phyloP scores from a whole-genome alignment of 2,113 vertebrate species.

The Neofelis nebulosa region DNA sequence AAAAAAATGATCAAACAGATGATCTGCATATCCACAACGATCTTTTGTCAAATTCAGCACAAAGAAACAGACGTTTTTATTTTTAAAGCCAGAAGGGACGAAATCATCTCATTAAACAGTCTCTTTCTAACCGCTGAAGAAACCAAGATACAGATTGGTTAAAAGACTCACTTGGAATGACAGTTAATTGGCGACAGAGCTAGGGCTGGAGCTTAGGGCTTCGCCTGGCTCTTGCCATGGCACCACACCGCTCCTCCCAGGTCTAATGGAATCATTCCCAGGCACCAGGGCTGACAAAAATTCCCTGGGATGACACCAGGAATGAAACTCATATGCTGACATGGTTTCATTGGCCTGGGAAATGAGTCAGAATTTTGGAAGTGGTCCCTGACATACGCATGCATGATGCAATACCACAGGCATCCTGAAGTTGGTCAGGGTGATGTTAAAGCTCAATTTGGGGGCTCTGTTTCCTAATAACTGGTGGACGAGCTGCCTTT shows the following conservation, averaged over 20 bases:
- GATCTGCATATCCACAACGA: not conserved
- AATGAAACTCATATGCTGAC: slow-evolving; percentile 54
- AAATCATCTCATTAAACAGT: slow-evolving; percentile 22
- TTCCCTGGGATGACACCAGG: slow-evolving; percentile 39
- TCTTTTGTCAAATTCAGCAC: slow-evolving; percentile 21
- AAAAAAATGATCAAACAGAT: not conserved
- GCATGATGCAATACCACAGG: slow-evolving; percentile 34
- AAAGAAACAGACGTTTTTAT: slow-evolving; percentile 38
- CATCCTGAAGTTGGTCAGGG: slow-evolving; percentile 48
- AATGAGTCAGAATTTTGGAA: slow-evolving; percentile 71
- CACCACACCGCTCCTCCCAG: not conserved
- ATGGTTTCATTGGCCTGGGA: slow-evolving; percentile 43
- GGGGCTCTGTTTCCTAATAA: slow-evolving; percentile 29
- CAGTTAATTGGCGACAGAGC: not conserved
- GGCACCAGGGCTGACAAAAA: slow-evolving; percentile 51
- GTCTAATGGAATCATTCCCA: slow-evolving; percentile 5
- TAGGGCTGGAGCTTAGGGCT: not conserved
- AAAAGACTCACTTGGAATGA: not conserved
- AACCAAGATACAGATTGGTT: not conserved
- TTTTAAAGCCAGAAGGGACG: slow-evolving; percentile 33
- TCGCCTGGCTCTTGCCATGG: not conserved
- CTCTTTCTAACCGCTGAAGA: slow-evolving; percentile 17
- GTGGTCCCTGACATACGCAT: slow-evolving; percentile 43
- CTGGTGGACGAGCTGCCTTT: not conserved
- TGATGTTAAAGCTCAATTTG: not conserved